These are phyloP conservation scores for Syngnathoides biaculeatus DNA, from an alignment of 2,113 vertebrate species.

Conservation along the genomic window DNA sequence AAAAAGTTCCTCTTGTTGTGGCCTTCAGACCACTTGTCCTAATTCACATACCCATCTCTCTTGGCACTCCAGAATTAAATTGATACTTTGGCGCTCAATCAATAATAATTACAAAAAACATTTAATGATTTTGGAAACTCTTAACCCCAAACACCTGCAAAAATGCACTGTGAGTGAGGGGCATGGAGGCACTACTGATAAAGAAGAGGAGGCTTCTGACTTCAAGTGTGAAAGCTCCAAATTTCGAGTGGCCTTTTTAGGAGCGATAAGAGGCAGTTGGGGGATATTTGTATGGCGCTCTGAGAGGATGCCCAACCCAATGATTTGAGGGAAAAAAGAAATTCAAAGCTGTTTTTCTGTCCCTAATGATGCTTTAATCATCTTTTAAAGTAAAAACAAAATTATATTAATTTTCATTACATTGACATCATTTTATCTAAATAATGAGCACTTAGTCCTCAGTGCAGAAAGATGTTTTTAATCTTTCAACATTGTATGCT, in stretches of 20 bases:
- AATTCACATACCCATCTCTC: slow-evolving; percentile 8
- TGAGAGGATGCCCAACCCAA: slow-evolving; percentile 1
- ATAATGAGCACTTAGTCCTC: neutral
- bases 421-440: neutral
- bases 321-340: neutral
- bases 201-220: slow-evolving; percentile 34
- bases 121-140: slow-evolving; percentile 67
- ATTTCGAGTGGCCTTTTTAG: slow-evolving; percentile 47
- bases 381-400: neutral
- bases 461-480: neutral
- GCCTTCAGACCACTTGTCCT: slow-evolving; percentile 3
- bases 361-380: neutral
- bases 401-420: neutral
- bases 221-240: slow-evolving; percentile 44
- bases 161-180: slow-evolving; percentile 29
- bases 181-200: slow-evolving; percentile 18
- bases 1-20: neutral
- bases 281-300: slow-evolving; percentile 13
- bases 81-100: slow-evolving; percentile 50
- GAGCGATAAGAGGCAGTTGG: slow-evolving; percentile 20
- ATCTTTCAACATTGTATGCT: slow-evolving; percentile 1
- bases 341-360: neutral
- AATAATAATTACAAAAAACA: slow-evolving; percentile 72
- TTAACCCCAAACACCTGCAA: slow-evolving; percentile 51
- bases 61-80: slow-evolving; percentile 48